phyloP scores from a whole-genome alignment of 2,797 vertebrate species.

The Limnodromus scolopaceus region DNA sequence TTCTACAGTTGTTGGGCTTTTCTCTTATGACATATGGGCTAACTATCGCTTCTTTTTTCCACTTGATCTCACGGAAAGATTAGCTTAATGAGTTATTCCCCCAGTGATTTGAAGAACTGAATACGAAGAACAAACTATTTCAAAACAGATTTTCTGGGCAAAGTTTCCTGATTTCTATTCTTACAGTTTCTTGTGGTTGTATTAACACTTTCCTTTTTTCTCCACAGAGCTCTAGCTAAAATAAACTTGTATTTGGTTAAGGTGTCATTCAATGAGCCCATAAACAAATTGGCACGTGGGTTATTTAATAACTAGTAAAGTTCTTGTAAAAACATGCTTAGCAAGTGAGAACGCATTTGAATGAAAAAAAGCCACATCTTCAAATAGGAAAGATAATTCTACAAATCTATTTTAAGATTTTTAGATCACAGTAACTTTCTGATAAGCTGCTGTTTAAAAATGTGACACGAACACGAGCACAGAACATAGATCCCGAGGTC shows the following conservation, averaged over 20 bases:
- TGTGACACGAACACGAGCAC: background rate
- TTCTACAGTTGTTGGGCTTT: background rate
- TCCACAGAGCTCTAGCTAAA: background rate
- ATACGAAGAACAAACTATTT: background rate
- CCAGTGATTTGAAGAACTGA: background rate
- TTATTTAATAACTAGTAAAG: background rate
- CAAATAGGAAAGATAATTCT: background rate
- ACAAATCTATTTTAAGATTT: background rate
- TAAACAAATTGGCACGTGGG: background rate
- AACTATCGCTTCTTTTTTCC: background rate
- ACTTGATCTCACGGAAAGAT: background rate
- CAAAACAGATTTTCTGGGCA: background rate
- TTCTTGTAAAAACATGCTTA: background rate
- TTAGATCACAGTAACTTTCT: background rate
- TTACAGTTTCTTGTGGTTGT: background rate
- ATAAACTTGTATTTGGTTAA: background rate
- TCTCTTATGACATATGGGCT: background rate
- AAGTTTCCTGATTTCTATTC: background rate
- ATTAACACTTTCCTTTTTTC: background rate
- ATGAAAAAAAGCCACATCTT: background rate
- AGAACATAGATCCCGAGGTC: background rate
- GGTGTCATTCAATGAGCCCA: background rate
- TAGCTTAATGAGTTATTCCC: background rate
- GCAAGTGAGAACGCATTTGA: background rate
- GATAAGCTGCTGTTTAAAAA: background rate